Conservation (phyloP, 2,797 vertebrate species). For the Fundulus diaphanus region DNA sequence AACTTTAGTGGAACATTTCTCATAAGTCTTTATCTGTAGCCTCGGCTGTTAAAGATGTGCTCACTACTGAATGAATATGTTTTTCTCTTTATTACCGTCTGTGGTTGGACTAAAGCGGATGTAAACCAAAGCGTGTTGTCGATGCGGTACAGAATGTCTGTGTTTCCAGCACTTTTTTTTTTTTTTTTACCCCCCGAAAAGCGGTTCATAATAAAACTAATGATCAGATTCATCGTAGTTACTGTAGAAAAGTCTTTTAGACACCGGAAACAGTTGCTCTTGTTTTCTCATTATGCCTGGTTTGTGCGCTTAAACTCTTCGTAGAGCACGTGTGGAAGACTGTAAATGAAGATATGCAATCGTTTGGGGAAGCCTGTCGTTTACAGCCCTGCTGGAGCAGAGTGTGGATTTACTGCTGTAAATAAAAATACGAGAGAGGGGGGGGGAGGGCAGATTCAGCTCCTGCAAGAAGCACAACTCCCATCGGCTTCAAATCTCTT, state of each 20-base stretch:
- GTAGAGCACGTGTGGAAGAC: constrained; percentile 18
- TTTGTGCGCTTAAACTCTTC: constrained; percentile 37
- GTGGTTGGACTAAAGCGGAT: neutral
- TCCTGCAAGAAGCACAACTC: constrained; percentile 24
- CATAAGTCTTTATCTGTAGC: neutral
- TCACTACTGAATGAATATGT: constrained; percentile 54
- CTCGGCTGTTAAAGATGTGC: constrained; percentile 14
- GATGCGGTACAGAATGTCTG: constrained; percentile 34
- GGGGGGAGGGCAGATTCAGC: constrained; percentile 9
- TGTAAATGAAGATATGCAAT: constrained; percentile 58
- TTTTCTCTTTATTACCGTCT: constrained; percentile 8
- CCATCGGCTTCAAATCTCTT: neutral
- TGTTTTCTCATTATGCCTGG: constrained; percentile 14
- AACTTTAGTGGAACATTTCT: neutral
- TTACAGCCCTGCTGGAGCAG: constrained; percentile 19
- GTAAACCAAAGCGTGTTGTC: constrained; percentile 66
- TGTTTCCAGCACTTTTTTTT: constrained; percentile 57
- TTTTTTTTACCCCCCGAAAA: neutral
- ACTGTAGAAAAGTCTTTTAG: constrained; percentile 7
- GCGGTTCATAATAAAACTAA: too few relatives aligned
- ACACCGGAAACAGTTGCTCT: constrained; percentile 53
- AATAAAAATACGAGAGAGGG: neutral
- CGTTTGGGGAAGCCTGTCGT: constrained; percentile 19
- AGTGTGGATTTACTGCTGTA: constrained; percentile 24
- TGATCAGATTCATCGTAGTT: neutral